Base-by-base conservation (phyloP, 2,113 vertebrate species). In the Prunella fulvescens region DNA sequence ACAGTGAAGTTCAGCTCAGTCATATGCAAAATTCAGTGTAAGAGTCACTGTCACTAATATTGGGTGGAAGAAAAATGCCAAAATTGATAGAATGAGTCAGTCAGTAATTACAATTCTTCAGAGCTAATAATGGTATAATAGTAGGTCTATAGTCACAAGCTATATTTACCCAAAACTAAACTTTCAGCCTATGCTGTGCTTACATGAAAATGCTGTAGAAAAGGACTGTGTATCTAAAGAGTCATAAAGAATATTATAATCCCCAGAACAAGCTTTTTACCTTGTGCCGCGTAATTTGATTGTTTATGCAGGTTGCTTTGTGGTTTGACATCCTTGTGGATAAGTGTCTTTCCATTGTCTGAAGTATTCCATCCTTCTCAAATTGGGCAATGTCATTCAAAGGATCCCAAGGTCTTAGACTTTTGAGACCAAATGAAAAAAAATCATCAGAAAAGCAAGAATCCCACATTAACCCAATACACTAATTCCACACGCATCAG, bases 291-390 rank as follows among this genome's bases (percentile, higher is more conserved):
- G 96, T 92, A 53, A 97, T 87, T 97, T 98, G 98, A 97, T 96
- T 98, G 90, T 98, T 98, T 70, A 97, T 97, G 93, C 98, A 98
- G 7, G 97, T 95, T 62, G 98, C 96, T 29, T 98, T 97, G 25
- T 97, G 98, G 96, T 97, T 91, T 73, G 96, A 93, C 92, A 97
- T 92, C 96, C 96, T 95, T 28, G 94, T 94, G 64, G 97, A 35
- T 81, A 96, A 96, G 23, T 96, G 97, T 90, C 97, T 98, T 92
- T 97, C 97, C 87, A 98, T 98, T 20, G 99, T 99, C 97, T 99
- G 98, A 81, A 99, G 98, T 79, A 99, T 90, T 16, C 99, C 98
- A 0, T 99, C 98, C 96, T 99, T 98, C 96, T 99, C 99, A 96
- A 98, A 99, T 87, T 99, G 98, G 57, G 98, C 96, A 53, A 99